A percentile compares a stretch with the other conserved stretches of the same genome.
phyloP scores from a whole-genome alignment of 2,888 invertebrate species.

The Cheilosia grossa region DNA sequence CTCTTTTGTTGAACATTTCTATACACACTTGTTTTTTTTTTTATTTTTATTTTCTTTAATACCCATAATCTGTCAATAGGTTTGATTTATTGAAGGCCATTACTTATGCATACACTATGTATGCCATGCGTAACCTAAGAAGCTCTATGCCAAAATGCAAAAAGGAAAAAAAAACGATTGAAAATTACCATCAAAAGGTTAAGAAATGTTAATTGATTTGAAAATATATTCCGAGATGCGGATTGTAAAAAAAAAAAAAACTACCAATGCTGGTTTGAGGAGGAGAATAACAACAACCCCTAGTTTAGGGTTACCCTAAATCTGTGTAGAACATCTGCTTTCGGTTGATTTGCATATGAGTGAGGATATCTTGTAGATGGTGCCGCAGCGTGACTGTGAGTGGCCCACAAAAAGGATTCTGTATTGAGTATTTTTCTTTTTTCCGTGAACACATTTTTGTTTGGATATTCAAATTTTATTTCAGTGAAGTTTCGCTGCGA shows the following conservation, averaged over 20 bases:
- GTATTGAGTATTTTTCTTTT: conserved; percentile 1
- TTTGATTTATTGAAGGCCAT: conserved; percentile 55
- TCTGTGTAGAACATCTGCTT: conserved; percentile 57
- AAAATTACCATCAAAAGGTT: conserved; percentile 20
- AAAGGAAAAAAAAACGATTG: conserved; percentile 21
- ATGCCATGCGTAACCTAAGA: conserved; percentile 38
- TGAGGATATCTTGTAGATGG: conserved; percentile 27
- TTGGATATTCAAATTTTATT: conserved; percentile 56
- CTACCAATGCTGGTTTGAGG: conserved; percentile 3
- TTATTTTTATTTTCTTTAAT: not conserved
- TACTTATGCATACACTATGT: not conserved
- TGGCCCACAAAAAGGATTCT: conserved; percentile 26
- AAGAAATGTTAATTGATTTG: conserved; percentile 59
- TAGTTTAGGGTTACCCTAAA: conserved; percentile 4
- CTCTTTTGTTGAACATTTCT: not conserved
- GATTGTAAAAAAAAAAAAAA: not conserved
- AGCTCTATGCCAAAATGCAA: conserved; percentile 15
- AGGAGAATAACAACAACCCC: conserved; percentile 24
- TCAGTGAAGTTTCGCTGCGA: not conserved
- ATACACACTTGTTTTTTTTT: not conserved
- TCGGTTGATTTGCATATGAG: conserved; percentile 63
- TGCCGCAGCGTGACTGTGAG: conserved; percentile 33
- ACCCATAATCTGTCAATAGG: conserved; percentile 50
- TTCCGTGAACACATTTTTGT: conserved; percentile 23
- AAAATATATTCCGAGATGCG: conserved; percentile 3